Base-by-base conservation (phyloP, 2,797 vertebrate genomes). In the Rhadinocentrus ornatus region DNA sequence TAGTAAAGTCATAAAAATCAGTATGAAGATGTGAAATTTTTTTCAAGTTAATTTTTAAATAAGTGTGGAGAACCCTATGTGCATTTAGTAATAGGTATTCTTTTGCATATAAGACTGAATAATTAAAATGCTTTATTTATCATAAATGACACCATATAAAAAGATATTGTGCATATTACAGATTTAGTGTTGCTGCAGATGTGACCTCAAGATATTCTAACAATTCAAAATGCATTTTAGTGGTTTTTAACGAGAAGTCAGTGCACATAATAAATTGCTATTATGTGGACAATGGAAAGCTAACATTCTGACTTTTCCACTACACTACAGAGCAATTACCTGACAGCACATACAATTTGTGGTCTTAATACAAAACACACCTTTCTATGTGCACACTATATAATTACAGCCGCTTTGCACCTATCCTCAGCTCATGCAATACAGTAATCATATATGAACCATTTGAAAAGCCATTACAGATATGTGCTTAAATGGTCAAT, bases 391-490 rank as follows among this genome's bases (percentile, higher is more conserved):
- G 68, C 74, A 68, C 31, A 41, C 55, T 55, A 50, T 64, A 9
- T 74, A 62, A 83, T 80, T 67, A 29, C 60, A 77, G 37, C 35
- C 27, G 20, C 53, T 67, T 12, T 18, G 39, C 56, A 41, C 60
- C 20, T 18, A 60, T 58, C 77, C 81, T 70, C 56, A 75, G 73
- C 70, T 60, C n/a, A 66, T 64, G 39, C 61, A 66, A 32, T 22
- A 26, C 20, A 69, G 82, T 70, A 85, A 78, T 62, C 66, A 82
- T 48, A 57, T 44, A 20, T 29, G 50, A 77, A 41, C 60, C 53
- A 67, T 59, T 82, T 63, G 50, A 27, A 60, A 53, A 77, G 78
- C 83, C 77, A 82, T 78, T 75, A 76, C 71, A 73, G 63, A 86
- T 56, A 44, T 69, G 75, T 75, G 68, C 67, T 76, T 62, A 71